Percentiles rank a stretch among this genome's conserved stretches.
These are phyloP conservation scores for Agriotes lineatus DNA, from an alignment of 2,888 invertebrate species.

Conservation along the genomic window DNA sequence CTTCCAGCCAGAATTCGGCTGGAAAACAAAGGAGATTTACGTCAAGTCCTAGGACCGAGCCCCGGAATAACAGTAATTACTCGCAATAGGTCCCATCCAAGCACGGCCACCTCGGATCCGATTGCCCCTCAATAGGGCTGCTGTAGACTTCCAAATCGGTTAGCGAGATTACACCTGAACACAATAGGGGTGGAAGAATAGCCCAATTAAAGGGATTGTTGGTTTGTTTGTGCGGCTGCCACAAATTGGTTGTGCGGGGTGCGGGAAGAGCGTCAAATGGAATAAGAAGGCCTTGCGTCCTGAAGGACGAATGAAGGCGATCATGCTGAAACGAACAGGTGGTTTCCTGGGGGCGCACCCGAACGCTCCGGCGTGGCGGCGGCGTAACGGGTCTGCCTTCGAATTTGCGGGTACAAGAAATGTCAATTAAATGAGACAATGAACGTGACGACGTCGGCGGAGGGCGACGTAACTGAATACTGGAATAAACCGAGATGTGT, in stretches of 20 bases:
- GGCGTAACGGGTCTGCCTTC: background rate
- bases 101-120: too few relatives aligned
- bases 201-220: constrained; percentile 8
- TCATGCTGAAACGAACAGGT: background rate
- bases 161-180: constrained; percentile 3
- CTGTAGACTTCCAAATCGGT: background rate
- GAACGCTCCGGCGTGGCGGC: too few relatives aligned
- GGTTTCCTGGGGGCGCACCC: too few relatives aligned
- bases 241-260: too few relatives aligned
- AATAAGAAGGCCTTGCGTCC: constrained; percentile 5
- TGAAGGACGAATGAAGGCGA: background rate
- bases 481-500: constrained; percentile 39
- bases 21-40: too few relatives aligned
- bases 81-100: too few relatives aligned
- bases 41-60: too few relatives aligned
- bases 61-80: too few relatives aligned
- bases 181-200: constrained; percentile 16
- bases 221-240: constrained; percentile 7
- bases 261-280: background rate
- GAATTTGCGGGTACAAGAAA: constrained; percentile 12
- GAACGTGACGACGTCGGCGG: constrained; percentile 25
- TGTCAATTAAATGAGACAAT: constrained; percentile 28
- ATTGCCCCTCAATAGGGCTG: background rate
- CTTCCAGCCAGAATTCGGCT: too few relatives aligned
- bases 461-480: constrained; percentile 20